A percentile compares a stretch with the other conserved stretches of the same genome.
phyloP scores from a whole-genome alignment of 2,888 invertebrate genomes.

The Venusia cambrica region DNA sequence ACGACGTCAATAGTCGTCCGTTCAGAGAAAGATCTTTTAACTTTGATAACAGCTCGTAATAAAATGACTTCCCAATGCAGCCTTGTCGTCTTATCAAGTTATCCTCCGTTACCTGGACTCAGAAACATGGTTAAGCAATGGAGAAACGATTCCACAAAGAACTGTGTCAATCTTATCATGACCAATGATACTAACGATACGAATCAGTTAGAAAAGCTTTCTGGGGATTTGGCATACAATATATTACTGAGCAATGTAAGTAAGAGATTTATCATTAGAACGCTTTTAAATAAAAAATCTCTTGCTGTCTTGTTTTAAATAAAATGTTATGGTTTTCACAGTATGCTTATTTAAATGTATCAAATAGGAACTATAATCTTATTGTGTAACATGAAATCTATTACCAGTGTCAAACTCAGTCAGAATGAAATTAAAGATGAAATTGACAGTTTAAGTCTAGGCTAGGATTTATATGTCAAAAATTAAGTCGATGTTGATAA shows the following conservation, averaged over 20 bases:
- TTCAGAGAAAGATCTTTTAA: constrained; percentile 28
- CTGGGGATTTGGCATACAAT: constrained; percentile 30
- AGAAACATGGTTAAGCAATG: constrained; percentile 33
- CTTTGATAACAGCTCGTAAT: constrained; percentile 26
- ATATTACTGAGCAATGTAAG: constrained; percentile 33
- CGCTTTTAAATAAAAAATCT: too few relatives aligned
- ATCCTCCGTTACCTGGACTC: constrained; percentile 33
- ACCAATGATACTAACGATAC: constrained; percentile 21
- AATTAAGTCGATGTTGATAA: too few relatives aligned
- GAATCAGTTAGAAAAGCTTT: constrained; percentile 16
- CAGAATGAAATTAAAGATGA: too few relatives aligned
- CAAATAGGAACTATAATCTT: too few relatives aligned
- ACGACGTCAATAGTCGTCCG: constrained; percentile 28
- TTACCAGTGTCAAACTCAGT: too few relatives aligned
- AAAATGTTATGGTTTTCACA: too few relatives aligned
- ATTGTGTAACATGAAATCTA: too few relatives aligned
- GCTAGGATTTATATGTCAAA: too few relatives aligned
- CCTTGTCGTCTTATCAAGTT: constrained; percentile 32
- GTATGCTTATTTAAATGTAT: too few relatives aligned
- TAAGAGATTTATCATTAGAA: too few relatives aligned
- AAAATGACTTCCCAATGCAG: constrained; percentile 23
- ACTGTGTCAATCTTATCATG: constrained; percentile 31
- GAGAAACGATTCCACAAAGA: constrained; percentile 31
- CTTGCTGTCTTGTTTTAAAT: too few relatives aligned
- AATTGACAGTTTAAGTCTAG: too few relatives aligned